Evolutionary conservation across 2,113 vertebrate genomes (phyloP).

Genomic region (Rattus rattus): DNA sequence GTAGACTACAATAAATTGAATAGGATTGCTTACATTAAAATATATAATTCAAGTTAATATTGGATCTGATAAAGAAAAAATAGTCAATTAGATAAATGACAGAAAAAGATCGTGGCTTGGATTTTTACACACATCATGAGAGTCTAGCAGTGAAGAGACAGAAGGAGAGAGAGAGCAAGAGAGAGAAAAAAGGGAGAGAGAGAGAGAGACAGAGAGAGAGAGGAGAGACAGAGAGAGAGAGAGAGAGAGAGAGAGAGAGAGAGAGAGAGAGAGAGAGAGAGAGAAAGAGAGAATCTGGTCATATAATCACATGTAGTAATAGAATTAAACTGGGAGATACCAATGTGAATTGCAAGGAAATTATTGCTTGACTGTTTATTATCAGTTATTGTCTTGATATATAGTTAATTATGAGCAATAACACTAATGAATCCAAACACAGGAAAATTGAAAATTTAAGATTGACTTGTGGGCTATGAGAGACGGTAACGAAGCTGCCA

Average conservation of each 20-base stretch:
- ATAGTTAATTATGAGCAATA: conserved; percentile 64
- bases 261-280: not conserved
- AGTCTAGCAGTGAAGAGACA: not conserved
- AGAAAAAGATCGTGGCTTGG: not conserved
- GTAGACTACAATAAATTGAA: conserved; percentile 17
- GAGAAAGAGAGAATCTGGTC: not conserved
- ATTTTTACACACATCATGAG: not conserved
- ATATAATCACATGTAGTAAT: not conserved
- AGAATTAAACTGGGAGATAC: conserved; percentile 18
- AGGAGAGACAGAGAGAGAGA: too few species aligned
- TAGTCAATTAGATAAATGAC: conserved; percentile 6
- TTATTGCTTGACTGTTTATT: not conserved
- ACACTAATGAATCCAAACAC: conserved; percentile 59
- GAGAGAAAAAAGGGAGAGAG: too few species aligned
- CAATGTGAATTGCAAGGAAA: not conserved
- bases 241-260: too few species aligned
- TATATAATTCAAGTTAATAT: conserved; percentile 55
- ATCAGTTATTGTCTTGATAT: conserved; percentile 61
- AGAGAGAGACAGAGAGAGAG: too few species aligned
- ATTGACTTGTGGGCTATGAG: not conserved
- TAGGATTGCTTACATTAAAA: not conserved
- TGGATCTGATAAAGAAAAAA: conserved; percentile 36
- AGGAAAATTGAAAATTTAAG: not conserved
- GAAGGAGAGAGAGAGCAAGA: too few species aligned
- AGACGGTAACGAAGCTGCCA: not conserved